Base-by-base conservation (phyloP, 1,140 invertebrate species). In the Ruditapes philippinarum region DNA sequence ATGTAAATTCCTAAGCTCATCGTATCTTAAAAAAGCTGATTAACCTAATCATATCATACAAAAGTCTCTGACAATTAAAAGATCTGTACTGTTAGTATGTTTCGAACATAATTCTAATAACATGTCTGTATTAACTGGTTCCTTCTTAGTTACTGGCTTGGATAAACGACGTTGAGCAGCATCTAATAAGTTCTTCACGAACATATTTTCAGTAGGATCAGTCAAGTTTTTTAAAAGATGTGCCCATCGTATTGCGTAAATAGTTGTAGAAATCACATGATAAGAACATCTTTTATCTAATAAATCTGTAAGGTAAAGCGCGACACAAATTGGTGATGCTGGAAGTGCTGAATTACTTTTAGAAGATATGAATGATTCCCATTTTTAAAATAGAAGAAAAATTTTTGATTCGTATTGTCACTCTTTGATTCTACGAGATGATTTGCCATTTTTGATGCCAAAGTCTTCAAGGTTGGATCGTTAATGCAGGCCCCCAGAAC, bases 271-370 rank as follows among this genome's bases (percentile, higher is more conserved):
- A 38, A 81, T 81, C 14, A 49, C 42, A 60, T 14, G 11, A 11
- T 22, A 7, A 36, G 79, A 25, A 12, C 11, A 68, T 5, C 42
- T 45, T 31, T 25, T n/a, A 22, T 83, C 81, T 17, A 83, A 40
- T n/a, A 68, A 65, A 2, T 60, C 31, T 2, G 81, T 68, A 19
- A 83, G 25, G 45, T 83, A 83, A 33, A 83, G 33, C 2, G 81
- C 57, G 38, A 83, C 81, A 68, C 68, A 25, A 33, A 83, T 65
- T 40, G 81, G 81, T 3, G 33, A 40, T 36, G 57, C 81, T 5
- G 60, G 81, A 11, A 83, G 1, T 7, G 54, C 81, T 31, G 57
- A 54, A 5, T 1, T 7, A 25, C 81, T 60, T 19, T 65, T n/a
- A 9, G 60, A 31, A n/a, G 60, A 5, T 9, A 62, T 25, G 31